Conservation (phyloP, 92 coral and sea anemone genomes). For the Palythoa caribaeorum region DNA sequence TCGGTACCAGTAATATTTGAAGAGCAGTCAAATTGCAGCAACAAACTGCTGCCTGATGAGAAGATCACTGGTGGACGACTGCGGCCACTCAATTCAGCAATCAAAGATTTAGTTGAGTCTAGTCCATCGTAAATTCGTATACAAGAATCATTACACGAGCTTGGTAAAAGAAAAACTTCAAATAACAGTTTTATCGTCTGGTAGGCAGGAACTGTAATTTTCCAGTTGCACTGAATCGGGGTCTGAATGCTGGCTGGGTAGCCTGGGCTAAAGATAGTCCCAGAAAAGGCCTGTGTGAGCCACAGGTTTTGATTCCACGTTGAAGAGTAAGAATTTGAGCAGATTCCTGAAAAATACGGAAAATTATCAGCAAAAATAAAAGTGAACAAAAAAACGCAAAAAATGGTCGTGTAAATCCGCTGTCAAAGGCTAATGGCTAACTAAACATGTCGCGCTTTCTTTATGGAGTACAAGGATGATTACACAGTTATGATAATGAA, state of each 20-base stretch:
- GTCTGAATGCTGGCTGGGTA: slow-evolving; percentile 4
- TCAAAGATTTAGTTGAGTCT: not conserved
- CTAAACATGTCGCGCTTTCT: too few species aligned
- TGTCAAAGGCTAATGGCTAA: too few species aligned
- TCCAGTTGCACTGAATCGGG: slow-evolving; percentile 38
- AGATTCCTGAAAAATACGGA: not conserved
- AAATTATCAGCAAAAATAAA: not conserved
- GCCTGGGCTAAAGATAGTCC: slow-evolving; percentile 17
- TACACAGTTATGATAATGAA: too few species aligned
- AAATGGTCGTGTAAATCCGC: too few species aligned
- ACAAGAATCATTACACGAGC: slow-evolving; percentile 12
- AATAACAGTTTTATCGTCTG: slow-evolving; percentile 14
- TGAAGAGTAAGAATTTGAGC: slow-evolving; percentile 14
- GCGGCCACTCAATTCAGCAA: slow-evolving; percentile 16
- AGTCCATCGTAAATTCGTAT: slow-evolving; percentile 24
- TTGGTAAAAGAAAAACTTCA: not conserved
- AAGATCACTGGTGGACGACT: not conserved
- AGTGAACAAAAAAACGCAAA: too few species aligned
- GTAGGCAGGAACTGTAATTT: slow-evolving; percentile 1
- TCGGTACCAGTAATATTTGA: not conserved
- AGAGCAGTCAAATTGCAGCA: slow-evolving; percentile 13
- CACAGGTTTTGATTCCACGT: slow-evolving; percentile 35
- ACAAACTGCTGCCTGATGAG: slow-evolving; percentile 28
- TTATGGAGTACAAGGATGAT: too few species aligned
- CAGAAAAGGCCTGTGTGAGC: slow-evolving; percentile 3